Conservation (phyloP, 2,113 vertebrate species). For the Pongo pygmaeus region DNA sequence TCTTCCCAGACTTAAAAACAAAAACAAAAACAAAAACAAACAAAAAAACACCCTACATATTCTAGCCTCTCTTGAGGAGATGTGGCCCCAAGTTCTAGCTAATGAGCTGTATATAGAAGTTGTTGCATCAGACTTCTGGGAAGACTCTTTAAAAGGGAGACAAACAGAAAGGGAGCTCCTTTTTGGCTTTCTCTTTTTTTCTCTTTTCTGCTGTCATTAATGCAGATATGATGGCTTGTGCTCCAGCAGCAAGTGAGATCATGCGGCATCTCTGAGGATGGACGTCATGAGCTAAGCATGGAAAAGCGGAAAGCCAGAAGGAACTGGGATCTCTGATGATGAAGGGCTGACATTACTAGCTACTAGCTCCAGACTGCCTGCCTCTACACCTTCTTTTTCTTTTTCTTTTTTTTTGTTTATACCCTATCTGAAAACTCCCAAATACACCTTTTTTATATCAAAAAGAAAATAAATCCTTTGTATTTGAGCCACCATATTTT, state of each 20-base stretch:
- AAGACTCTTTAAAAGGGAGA: neutral
- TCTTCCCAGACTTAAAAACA: neutral
- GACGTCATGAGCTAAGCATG: neutral
- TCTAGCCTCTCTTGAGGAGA: neutral
- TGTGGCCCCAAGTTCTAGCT: neutral
- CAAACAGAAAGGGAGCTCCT: neutral
- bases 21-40: too few species aligned
- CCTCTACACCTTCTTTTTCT: neutral
- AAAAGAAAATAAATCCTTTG: neutral
- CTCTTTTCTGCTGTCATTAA: neutral
- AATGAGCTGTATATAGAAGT: neutral
- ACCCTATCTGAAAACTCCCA: too few species aligned
- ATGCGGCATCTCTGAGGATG: neutral
- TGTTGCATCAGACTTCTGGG: neutral
- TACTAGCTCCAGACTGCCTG: neutral
- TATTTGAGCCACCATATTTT: neutral
- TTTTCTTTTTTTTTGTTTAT: too few species aligned
- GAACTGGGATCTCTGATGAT: neutral
- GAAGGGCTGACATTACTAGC: neutral
- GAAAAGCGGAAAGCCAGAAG: neutral
- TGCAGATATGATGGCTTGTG: neutral
- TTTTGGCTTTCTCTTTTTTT: neutral
- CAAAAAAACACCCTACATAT: neutral
- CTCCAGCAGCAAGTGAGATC: neutral
- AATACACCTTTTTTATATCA: neutral